Percentiles rank a stretch among this genome's conserved stretches.
Conservation (phyloP, 2,888 invertebrate genomes). For the Hypolimnas misippus region DNA sequence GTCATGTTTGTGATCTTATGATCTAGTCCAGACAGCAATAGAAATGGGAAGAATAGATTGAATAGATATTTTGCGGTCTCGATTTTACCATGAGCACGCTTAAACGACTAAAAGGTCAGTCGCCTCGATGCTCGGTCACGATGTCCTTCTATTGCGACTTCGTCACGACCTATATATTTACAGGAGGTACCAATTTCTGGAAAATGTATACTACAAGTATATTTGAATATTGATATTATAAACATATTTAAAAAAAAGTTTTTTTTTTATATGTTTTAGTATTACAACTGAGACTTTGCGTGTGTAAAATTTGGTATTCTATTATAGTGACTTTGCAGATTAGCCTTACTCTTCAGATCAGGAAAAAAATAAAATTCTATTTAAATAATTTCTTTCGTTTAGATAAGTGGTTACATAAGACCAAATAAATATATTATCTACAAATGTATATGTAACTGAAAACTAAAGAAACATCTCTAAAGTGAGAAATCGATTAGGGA, state of each 20-base stretch:
- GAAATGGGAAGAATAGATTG: constrained; percentile 26
- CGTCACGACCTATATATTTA: constrained; percentile 80
- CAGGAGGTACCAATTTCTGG: constrained; percentile 66
- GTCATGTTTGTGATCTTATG: not conserved
- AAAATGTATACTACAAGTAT: constrained; percentile 40
- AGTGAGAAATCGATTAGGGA: constrained; percentile 61
- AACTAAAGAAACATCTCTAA: constrained; percentile 1
- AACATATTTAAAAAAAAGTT: too few species aligned
- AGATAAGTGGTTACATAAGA: too few species aligned
- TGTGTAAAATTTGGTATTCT: too few species aligned
- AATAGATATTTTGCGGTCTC: constrained; percentile 49
- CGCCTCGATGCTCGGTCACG: constrained; percentile 69
- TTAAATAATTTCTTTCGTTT: too few species aligned
- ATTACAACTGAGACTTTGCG: too few species aligned
- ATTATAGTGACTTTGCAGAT: too few species aligned
- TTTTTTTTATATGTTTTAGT: too few species aligned
- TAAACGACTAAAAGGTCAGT: constrained; percentile 70
- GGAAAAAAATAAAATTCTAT: too few species aligned
- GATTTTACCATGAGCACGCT: constrained; percentile 61
- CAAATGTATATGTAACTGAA: not conserved
- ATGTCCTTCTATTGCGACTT: constrained; percentile 67
- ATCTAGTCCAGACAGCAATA: constrained; percentile 20
- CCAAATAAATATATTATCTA: not conserved
- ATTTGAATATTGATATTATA: too few species aligned
- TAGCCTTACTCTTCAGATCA: too few species aligned